These are phyloP conservation scores for Leuciscus waleckii DNA, from an alignment of 2,797 vertebrate genomes.

Conservation along the genomic window DNA sequence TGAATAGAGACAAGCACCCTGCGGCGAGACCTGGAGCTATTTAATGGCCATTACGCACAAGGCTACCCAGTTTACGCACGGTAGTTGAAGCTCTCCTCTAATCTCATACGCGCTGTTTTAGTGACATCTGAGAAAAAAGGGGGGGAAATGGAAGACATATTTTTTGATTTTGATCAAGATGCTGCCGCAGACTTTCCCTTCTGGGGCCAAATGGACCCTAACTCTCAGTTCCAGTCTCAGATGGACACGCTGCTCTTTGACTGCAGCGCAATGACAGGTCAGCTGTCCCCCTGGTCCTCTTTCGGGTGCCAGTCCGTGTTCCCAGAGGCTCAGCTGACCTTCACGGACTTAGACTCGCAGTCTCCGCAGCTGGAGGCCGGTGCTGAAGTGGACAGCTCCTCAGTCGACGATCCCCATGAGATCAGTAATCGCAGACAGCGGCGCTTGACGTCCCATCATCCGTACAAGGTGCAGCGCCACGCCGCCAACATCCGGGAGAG, in stretches of 20 bases:
- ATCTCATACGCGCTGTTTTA: background rate
- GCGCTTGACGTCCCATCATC: slow-evolving; percentile 62
- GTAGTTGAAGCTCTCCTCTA: background rate
- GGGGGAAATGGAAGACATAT: slow-evolving; percentile 75
- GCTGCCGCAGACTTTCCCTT: slow-evolving; percentile 69
- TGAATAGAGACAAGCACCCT: slow-evolving; percentile 68
- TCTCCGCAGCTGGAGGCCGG: slow-evolving; percentile 60
- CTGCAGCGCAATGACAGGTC: slow-evolving; percentile 65
- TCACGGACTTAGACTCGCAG: slow-evolving; percentile 70
- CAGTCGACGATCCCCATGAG: slow-evolving; percentile 65
- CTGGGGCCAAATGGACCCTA: slow-evolving; percentile 77
- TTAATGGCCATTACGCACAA: slow-evolving; percentile 69
- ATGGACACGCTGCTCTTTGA: slow-evolving; percentile 75
- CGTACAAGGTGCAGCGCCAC: slow-evolving; percentile 79
- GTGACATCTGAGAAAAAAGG: slow-evolving; percentile 19
- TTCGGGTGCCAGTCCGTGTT: slow-evolving; percentile 68
- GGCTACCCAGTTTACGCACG: slow-evolving; percentile 7
- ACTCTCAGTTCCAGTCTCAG: slow-evolving; percentile 69
- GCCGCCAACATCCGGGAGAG: slow-evolving; percentile 85
- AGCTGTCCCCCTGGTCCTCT: slow-evolving; percentile 71
- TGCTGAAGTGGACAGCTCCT: slow-evolving; percentile 76
- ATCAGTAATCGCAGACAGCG: slow-evolving; percentile 48
- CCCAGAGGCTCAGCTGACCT: slow-evolving; percentile 72
- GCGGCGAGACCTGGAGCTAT: slow-evolving; percentile 70
- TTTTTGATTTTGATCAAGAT: slow-evolving; percentile 74